Percentiles rank a stretch among this genome's conserved stretches.
phyloP scores from a whole-genome alignment of 2,888 invertebrate genomes.

The Hirtodrosophila confusa region DNA sequence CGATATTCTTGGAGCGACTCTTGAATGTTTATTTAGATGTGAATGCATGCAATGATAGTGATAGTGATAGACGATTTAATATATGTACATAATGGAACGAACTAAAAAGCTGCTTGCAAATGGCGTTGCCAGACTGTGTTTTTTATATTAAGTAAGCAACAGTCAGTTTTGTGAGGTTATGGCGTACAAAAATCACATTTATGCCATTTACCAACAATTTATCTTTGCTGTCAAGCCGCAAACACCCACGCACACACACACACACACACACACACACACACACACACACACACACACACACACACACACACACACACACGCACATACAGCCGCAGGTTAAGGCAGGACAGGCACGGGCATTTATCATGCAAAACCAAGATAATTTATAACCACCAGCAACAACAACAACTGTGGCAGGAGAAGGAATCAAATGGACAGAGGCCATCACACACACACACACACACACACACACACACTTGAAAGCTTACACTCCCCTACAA shows the following conservation, averaged over 20 bases:
- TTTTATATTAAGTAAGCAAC: conserved; percentile 50
- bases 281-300: conserved; percentile 26
- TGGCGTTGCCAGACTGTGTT: conserved; percentile 19
- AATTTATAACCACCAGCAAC: conserved; percentile 74
- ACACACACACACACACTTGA: not conserved
- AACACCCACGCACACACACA: conserved; percentile 50
- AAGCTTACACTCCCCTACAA: conserved; percentile 3
- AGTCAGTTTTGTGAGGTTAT: conserved; percentile 17
- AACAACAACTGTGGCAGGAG: conserved; percentile 7
- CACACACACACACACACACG: conserved; percentile 19
- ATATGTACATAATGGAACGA: conserved; percentile 41
- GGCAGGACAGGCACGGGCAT: conserved; percentile 61
- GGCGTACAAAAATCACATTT: conserved; percentile 76
- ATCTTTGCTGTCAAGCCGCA: conserved; percentile 76
- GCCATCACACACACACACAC: conserved; percentile 35
- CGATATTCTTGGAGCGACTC: too few relatives aligned
- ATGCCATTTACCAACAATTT: conserved; percentile 78
- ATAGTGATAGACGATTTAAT: conserved; percentile 4
- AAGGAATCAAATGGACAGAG: conserved; percentile 66
- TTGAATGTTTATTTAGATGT: too few relatives aligned
- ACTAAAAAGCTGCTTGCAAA: conserved; percentile 36
- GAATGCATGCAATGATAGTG: not conserved
- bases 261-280: conserved; percentile 19
- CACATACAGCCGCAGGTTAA: conserved; percentile 55
- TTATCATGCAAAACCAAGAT: conserved; percentile 77